These are phyloP conservation scores for Glossophaga mutica DNA, from an alignment of 2,797 vertebrate species.

Conservation along the genomic window DNA sequence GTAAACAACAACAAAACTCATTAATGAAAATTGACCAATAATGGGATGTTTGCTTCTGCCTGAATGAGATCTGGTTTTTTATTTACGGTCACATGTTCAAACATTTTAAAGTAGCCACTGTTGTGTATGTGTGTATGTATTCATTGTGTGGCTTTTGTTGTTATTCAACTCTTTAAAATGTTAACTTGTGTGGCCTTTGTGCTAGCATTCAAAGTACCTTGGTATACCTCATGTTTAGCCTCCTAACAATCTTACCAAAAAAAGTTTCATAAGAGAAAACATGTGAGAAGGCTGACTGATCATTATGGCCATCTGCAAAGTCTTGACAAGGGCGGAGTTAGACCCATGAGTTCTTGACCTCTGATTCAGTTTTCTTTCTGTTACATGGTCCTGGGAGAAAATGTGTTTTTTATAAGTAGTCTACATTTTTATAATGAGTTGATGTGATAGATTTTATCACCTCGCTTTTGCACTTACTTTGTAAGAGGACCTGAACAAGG, in stretches of 20 bases:
- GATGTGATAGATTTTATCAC: neutral
- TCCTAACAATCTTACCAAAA: neutral
- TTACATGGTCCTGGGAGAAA: neutral
- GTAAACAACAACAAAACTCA: neutral
- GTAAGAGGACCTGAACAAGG: neutral
- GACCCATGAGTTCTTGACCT: neutral
- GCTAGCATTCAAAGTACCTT: neutral
- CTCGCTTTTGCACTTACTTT: neutral
- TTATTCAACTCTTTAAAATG: neutral
- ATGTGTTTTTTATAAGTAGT: neutral
- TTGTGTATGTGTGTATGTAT: neutral
- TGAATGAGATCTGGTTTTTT: neutral
- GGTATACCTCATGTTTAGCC: neutral
- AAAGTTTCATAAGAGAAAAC: constrained; percentile 26
- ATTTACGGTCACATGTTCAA: neutral
- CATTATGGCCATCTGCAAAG: neutral
- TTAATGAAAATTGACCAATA: neutral
- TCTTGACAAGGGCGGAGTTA: neutral
- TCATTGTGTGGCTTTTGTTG: neutral
- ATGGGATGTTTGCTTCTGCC: neutral
- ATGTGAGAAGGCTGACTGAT: neutral
- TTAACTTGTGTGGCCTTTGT: neutral
- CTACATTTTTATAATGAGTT: neutral
- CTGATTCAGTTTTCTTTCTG: neutral
- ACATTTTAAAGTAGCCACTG: neutral